Evolutionary conservation across 2,113 vertebrate genomes (phyloP), one percentile per base, ranked within the genome.

Genomic region (Phalacrocorax aristotelis): DNA sequence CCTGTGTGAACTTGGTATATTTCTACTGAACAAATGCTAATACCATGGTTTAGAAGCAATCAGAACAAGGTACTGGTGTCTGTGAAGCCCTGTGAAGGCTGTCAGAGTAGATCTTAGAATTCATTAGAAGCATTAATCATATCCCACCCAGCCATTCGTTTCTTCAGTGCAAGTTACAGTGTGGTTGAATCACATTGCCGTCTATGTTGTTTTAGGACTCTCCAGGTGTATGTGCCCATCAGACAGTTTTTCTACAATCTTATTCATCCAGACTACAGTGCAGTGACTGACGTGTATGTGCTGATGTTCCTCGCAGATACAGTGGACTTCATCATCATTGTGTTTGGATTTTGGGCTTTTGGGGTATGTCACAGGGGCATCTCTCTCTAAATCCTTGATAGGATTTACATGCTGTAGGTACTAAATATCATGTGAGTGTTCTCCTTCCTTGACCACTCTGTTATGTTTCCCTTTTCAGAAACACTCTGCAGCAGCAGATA

Each of bases 251-350:
- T 99, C 98, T 99, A 99, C 76, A 98, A 99, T 95, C 98, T 99
- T 91, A 99, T 99, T 97, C 99, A 99, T 81, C 99, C 99, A 3
- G 99, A 99, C 95, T 99, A 99, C 98, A 99, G 99, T 15, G 99
- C 99, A 0, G 99, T 99, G 96, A 99, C 99, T 1, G 99, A 99
- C 13, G 99, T 99, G 68, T 99, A 99, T 2, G 99, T 99, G 91
- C 98, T 99, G 90, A 99, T 99, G 99, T 99, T 99, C 97, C 98
- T 99, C 44, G 99, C 99, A 6, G 99, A 99, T 95, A 99, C 99
- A 0, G 99, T 99, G 15, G 99, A 99, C 98, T 99, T 99, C 96
- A 99, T 99, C 98, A 99, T 99, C 98, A 99, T 99, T 14, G 99
- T 99, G 84, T 99, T 99, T 89, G 99, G 99, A 91, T 99, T 99